Evolutionary conservation across 2,888 invertebrate species (phyloP), one percentile per base, ranked within the genome.

Genomic region (Noctua janthina): DNA sequence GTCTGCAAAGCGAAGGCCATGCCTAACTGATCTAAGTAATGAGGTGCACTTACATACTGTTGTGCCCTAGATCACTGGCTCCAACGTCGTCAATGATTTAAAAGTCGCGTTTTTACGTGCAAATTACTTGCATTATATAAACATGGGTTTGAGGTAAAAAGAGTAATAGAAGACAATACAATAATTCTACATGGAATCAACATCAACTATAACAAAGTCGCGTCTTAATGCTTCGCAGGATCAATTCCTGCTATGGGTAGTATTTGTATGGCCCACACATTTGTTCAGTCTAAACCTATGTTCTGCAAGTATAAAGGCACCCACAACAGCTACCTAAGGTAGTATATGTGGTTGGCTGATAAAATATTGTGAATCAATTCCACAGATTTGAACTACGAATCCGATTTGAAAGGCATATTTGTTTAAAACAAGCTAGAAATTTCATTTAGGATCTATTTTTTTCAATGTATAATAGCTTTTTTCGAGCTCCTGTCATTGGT

Each of bases 291-390:
- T 74, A 62, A 23, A 64, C 13, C 23, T 69, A 59, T 73, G 15
- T 20, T 70, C 39, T 74, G 81, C 66, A 20, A 70, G n/a, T 74
- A 62, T 29, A 62, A 85, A 62, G 51, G 67, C 85, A 85, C 46
- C 82, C 76, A 74, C 54, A 49, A 62, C 69, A 69, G 68, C 62
- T 75, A 70, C n/a, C 72, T 56, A 35, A 8, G 39, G 35, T 43
- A 39, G 17, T 29, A 49, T 68, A 20, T 64, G 78, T 78, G 79
- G 51, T 43, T 51, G 68, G 85, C 49, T 62, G 49, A 20, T 59
- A 68, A 75, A 66, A 85, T 74, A 81, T 85, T 81, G n/a, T 56
- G 56, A 74, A 86, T 85, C 87, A 88, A 89, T 88, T 86, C 89
- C 89, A 72, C 76, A 78, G 15, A 77, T 74, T 79, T 68, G 54